Evolutionary conservation across 2,888 invertebrate species (phyloP).

Genomic region (Trilocha varians): DNA sequence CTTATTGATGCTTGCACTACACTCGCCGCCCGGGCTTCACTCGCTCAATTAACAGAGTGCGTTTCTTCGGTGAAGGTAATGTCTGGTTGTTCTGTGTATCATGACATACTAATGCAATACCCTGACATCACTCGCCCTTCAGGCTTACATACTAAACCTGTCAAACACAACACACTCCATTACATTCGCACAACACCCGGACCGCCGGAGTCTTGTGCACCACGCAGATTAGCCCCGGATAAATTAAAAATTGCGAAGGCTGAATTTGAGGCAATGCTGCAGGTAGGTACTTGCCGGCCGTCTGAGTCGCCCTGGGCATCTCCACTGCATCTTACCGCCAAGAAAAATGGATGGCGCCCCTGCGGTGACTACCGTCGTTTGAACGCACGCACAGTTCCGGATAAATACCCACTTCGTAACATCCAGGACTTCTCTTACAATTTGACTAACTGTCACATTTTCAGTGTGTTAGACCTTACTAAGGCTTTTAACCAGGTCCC

Average conservation of each 20-base stretch:
- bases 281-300: slow-evolving; percentile 1
- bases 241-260: slow-evolving; percentile 1
- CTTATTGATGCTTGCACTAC: not conserved
- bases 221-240: slow-evolving; percentile 3
- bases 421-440: slow-evolving; percentile 9
- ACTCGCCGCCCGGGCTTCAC: slow-evolving; percentile 1
- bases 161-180: slow-evolving; percentile 1
- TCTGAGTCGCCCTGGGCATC: slow-evolving; percentile 10
- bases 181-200: slow-evolving; percentile 4
- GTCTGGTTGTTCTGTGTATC: slow-evolving; percentile 1
- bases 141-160: not conserved
- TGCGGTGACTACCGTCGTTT: slow-evolving; percentile 9
- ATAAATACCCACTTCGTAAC: slow-evolving; percentile 6
- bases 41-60: not conserved
- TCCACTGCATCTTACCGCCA: slow-evolving; percentile 9
- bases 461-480: slow-evolving; percentile 5
- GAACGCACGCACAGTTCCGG: slow-evolving; percentile 8
- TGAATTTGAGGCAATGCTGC: not conserved
- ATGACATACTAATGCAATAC: not conserved
- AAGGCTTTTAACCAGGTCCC: slow-evolving; percentile 36
- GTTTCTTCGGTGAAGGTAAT: slow-evolving; percentile 3
- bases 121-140: slow-evolving; percentile 2
- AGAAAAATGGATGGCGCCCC: slow-evolving; percentile 12
- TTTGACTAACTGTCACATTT: slow-evolving; percentile 5
- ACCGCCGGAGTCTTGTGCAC: slow-evolving; percentile 1